phyloP scores from a whole-genome alignment of 1,140 invertebrate genomes.

The Ruditapes philippinarum region DNA sequence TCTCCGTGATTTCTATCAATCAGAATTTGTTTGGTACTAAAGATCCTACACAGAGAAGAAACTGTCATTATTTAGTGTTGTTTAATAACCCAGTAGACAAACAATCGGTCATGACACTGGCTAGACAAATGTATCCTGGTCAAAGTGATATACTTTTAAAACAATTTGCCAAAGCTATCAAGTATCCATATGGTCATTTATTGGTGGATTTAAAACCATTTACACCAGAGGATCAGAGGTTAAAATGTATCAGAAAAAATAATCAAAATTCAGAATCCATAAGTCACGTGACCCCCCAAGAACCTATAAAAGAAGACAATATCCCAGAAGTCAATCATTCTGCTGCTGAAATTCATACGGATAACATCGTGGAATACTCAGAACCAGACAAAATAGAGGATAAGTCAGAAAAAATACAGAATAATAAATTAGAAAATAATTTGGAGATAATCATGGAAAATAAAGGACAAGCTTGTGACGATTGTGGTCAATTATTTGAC shows the following conservation, averaged over 20 bases:
- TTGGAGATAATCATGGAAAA: too few species aligned
- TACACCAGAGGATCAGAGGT: slow-evolving; percentile 29
- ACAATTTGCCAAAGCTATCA: slow-evolving; percentile 19
- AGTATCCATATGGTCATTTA: slow-evolving; percentile 42
- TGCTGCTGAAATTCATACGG: neutral
- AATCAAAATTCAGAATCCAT: neutral
- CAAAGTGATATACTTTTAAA: neutral
- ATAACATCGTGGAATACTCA: neutral
- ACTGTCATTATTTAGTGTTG: slow-evolving; percentile 59
- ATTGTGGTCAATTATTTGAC: too few species aligned
- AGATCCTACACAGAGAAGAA: slow-evolving; percentile 53
- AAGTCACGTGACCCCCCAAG: too few species aligned
- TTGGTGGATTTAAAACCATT: slow-evolving; percentile 59
- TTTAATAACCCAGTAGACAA: slow-evolving; percentile 54
- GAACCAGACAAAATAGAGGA: too few species aligned
- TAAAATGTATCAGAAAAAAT: neutral
- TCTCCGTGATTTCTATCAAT: slow-evolving; percentile 53
- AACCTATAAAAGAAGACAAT: too few species aligned
- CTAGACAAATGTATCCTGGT: slow-evolving; percentile 67
- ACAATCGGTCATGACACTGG: slow-evolving; percentile 61
- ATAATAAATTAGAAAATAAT: too few species aligned
- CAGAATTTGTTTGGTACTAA: slow-evolving; percentile 61
- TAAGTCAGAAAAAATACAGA: too few species aligned
- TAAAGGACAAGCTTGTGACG: too few species aligned
- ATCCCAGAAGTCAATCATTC: neutral